phyloP scores from a whole-genome alignment of 1,140 invertebrate genomes.

The Drosophila repleta region DNA sequence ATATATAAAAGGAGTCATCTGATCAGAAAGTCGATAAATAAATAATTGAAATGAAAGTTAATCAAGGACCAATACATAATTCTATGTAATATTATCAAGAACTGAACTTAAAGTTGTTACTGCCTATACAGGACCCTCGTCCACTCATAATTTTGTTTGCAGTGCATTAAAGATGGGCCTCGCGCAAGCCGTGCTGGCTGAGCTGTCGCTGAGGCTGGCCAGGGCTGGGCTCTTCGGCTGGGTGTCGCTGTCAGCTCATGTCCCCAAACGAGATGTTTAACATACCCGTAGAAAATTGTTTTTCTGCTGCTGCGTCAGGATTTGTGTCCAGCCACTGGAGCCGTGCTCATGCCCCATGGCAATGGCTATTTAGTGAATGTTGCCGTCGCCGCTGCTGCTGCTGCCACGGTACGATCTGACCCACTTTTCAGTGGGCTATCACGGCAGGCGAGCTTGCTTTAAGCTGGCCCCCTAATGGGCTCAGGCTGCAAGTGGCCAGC shows the following conservation, averaged over 20 bases:
- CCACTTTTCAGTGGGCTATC: slow-evolving; percentile 60
- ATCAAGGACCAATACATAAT: too few relatives aligned
- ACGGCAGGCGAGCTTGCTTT: slow-evolving; percentile 29
- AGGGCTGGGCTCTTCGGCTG: slow-evolving; percentile 15
- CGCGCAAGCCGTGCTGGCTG: slow-evolving; percentile 26
- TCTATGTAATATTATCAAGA: too few relatives aligned
- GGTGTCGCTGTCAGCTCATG: slow-evolving; percentile 79
- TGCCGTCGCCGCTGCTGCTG: slow-evolving; percentile 8
- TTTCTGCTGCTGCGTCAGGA: slow-evolving; percentile 74
- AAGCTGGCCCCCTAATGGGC: slow-evolving; percentile 71
- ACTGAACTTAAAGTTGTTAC: too few relatives aligned
- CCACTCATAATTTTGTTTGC: not conserved
- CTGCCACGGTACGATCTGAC: slow-evolving; percentile 68
- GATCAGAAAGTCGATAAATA: too few relatives aligned
- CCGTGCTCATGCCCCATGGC: slow-evolving; percentile 21
- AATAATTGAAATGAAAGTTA: too few relatives aligned
- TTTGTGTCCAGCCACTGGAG: slow-evolving; percentile 57
- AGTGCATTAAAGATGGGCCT: slow-evolving; percentile 45
- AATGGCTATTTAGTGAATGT: slow-evolving; percentile 72
- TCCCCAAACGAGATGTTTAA: slow-evolving; percentile 69
- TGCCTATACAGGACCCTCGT: too few relatives aligned
- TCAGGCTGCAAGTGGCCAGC: slow-evolving; percentile 44
- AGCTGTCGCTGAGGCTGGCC: slow-evolving; percentile 32
- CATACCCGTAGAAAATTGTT: slow-evolving; percentile 80
- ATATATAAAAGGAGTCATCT: too few relatives aligned